Evolutionary conservation across 2,888 invertebrate genomes (phyloP), one percentile per base, ranked within the genome.

Genomic region (Heliconius ismenius): DNA sequence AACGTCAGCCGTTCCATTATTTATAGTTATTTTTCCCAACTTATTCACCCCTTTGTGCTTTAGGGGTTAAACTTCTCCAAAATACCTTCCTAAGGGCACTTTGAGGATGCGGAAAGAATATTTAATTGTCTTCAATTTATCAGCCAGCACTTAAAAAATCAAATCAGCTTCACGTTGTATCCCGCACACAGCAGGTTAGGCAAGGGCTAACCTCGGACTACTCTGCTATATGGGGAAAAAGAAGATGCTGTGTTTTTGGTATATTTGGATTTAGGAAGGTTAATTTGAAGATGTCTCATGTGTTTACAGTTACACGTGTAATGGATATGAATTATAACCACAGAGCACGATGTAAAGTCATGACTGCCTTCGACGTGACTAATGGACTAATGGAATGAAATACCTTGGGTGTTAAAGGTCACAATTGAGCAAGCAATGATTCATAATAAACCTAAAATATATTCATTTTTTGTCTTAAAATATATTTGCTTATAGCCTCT

Each of bases 341-440:
- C 43, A 43, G 43, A 2, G 21, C 62, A 73, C 62, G 73, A 39
- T 63, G 62, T 63, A 43, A 63, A 63, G 21, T 72, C 77, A 75
- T 75, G 64, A 75, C 67, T 77, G 62, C 28, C 73, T 65, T 64
- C 39, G 18, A 69, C 69, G 67, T 75, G 77, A 77, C 75, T 75
- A 65, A 74, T 73, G 65, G 75, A 26, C n/a, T n/a, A n/a, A n/a
- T n/a, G n/a, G n/a, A n/a, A n/a, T 68, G 60, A 73, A 76, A 60
- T 58, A 39, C 68, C 54, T 72, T 76, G 49, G 13, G 63, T 76
- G 62, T 60, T 68, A 78, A 78, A 76, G 78, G 78, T 78, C 73
- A 73, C 54, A 24, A 63, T 73, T 78, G 63, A 72, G 74, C 60
- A 76, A 76, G 49, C 76, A 78, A 32, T 73, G 74, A 75, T 74